Conservation (phyloP, 2,888 invertebrate species). For the Eueremaeus valkanovi region DNA sequence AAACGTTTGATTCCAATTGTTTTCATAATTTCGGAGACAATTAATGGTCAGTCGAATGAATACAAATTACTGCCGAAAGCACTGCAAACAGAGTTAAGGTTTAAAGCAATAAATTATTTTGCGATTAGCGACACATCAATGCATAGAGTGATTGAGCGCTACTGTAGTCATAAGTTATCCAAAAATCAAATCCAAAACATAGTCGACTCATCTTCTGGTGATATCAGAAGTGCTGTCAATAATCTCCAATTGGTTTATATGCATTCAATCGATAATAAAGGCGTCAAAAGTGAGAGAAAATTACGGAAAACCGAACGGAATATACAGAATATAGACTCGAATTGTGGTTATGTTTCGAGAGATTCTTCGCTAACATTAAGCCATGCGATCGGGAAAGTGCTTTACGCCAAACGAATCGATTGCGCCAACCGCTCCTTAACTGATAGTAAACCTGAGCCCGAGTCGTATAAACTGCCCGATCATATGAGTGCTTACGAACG, state of each 20-base stretch:
- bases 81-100: neutral
- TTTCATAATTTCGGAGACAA: constrained; percentile 31
- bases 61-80: constrained; percentile 32
- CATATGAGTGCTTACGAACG: neutral
- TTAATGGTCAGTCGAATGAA: constrained; percentile 22
- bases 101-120: constrained; percentile 20
- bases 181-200: constrained; percentile 22
- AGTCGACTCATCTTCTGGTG: constrained; percentile 17
- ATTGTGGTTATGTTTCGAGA: neutral
- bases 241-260: constrained; percentile 26
- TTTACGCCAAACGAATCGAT: constrained; percentile 32
- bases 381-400: constrained; percentile 35
- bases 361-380: constrained; percentile 20
- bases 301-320: neutral
- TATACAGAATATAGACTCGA: no score
- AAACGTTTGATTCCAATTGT: constrained; percentile 23
- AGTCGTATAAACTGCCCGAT: neutral
- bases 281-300: neutral
- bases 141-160: neutral
- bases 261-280: constrained; percentile 1
- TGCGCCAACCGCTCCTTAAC: neutral
- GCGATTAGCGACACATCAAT: constrained; percentile 7
- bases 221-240: constrained; percentile 30
- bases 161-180: neutral
- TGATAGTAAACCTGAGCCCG: neutral